Conservation (phyloP, 1,140 invertebrate genomes). For the Musca domestica region DNA sequence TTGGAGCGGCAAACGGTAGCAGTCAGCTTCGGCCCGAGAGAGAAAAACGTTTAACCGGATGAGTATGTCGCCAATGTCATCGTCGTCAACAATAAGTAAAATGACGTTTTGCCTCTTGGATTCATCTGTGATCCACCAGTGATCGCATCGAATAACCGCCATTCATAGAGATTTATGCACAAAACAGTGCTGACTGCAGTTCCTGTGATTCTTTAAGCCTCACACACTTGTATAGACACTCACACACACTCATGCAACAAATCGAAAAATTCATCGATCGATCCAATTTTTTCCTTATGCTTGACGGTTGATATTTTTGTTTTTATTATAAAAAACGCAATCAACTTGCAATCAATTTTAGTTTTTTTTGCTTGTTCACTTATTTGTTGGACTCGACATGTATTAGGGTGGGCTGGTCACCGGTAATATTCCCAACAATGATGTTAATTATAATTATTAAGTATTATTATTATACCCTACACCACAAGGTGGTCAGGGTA, state of each 20-base stretch:
- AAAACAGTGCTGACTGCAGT: neutral
- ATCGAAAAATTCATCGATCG: neutral
- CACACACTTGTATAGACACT: too few relatives aligned
- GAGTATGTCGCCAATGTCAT: slow-evolving; percentile 42
- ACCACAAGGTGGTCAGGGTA: too few relatives aligned
- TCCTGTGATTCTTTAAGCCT: too few relatives aligned
- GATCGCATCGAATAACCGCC: slow-evolving; percentile 2
- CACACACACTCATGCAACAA: too few relatives aligned
- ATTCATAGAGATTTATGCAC: slow-evolving; percentile 14
- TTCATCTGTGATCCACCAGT: neutral
- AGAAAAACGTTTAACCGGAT: slow-evolving; percentile 43
- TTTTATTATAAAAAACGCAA: neutral
- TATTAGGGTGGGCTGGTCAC: too few relatives aligned
- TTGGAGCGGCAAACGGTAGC: neutral
- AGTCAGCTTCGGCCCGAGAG: slow-evolving; percentile 6
- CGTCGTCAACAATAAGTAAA: slow-evolving; percentile 48
- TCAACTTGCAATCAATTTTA: slow-evolving; percentile 17
- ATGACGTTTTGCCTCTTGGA: slow-evolving; percentile 7
- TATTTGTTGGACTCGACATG: too few relatives aligned
- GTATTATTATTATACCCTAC: too few relatives aligned
- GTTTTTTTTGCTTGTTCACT: too few relatives aligned
- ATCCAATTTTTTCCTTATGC: slow-evolving; percentile 7
- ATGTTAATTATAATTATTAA: too few relatives aligned
- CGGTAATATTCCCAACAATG: too few relatives aligned
- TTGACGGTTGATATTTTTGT: neutral